A percentile compares a stretch with the other conserved stretches of the same genome.
Conservation (phyloP, 2,797 vertebrate genomes). For the Labeo calbasu region DNA sequence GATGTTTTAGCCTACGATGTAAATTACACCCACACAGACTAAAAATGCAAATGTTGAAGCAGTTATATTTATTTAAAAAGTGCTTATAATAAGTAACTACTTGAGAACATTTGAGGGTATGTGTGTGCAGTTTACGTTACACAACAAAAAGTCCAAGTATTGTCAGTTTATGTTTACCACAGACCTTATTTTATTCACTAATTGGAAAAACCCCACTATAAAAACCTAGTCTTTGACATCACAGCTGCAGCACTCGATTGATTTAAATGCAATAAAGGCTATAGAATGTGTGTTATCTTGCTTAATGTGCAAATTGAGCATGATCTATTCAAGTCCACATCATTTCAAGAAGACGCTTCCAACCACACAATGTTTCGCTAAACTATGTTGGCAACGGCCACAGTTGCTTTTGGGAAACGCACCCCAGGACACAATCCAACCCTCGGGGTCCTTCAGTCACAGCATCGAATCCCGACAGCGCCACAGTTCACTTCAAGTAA, state of each 20-base stretch:
- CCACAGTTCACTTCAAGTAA: slow-evolving; percentile 75
- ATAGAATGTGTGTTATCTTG: neutral
- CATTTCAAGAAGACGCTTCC: neutral
- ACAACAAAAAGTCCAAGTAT: neutral
- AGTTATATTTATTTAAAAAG: neutral
- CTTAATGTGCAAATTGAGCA: neutral
- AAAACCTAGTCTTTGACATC: neutral
- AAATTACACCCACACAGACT: neutral
- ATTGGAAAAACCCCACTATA: neutral
- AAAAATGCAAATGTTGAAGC: neutral
- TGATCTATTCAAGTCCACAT: neutral
- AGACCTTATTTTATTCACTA: neutral
- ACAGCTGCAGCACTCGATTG: neutral
- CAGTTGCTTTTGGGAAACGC: neutral
- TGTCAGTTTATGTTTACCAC: no score
- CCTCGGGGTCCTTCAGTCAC: slow-evolving; percentile 75
- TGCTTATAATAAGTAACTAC: neutral
- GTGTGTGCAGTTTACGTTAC: neutral
- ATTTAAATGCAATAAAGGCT: neutral
- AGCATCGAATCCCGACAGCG: slow-evolving; percentile 74
- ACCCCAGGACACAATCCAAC: slow-evolving; percentile 61
- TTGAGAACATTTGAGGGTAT: neutral
- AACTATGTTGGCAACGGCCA: neutral
- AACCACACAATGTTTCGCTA: neutral
- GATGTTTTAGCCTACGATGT: neutral